Conservation (phyloP, 2,797 vertebrate species). For the Acomys russatus region DNA sequence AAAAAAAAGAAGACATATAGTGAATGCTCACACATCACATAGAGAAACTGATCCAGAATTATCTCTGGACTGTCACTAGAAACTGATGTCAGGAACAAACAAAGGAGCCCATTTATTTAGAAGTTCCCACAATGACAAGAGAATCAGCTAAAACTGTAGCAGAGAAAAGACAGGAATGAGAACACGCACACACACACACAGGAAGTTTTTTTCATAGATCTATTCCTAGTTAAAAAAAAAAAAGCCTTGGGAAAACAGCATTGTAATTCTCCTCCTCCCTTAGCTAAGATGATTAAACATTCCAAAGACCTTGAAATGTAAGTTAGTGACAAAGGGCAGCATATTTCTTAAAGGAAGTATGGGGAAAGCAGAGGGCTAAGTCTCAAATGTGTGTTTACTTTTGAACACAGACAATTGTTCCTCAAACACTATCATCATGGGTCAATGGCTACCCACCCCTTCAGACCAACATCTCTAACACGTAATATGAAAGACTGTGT, state of each 20-base stretch:
- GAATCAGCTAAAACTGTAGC: neutral
- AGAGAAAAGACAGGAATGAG: neutral
- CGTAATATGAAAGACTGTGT: neutral
- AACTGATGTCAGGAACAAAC: conserved; percentile 4
- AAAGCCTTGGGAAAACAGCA: neutral
- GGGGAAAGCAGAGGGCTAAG: conserved; percentile 7
- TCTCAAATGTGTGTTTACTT: conserved; percentile 44
- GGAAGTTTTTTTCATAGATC: neutral
- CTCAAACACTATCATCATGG: conserved; percentile 28
- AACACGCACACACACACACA: neutral
- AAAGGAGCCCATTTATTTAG: conserved; percentile 1
- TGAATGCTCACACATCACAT: neutral
- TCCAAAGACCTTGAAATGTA: conserved; percentile 33
- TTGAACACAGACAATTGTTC: neutral
- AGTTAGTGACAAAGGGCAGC: neutral
- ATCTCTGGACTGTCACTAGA: conserved; percentile 7
- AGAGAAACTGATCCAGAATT: conserved; percentile 3
- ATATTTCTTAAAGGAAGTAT: neutral
- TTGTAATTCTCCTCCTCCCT: conserved; percentile 49
- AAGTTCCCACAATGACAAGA: neutral
- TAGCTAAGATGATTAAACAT: neutral
- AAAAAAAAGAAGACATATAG: neutral
- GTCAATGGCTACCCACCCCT: neutral
- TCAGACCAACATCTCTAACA: neutral
- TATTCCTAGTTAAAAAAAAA: conserved; percentile 7